phyloP scores from a whole-genome alignment of 2,113 vertebrate genomes.

The Oncorhynchus clarkii region DNA sequence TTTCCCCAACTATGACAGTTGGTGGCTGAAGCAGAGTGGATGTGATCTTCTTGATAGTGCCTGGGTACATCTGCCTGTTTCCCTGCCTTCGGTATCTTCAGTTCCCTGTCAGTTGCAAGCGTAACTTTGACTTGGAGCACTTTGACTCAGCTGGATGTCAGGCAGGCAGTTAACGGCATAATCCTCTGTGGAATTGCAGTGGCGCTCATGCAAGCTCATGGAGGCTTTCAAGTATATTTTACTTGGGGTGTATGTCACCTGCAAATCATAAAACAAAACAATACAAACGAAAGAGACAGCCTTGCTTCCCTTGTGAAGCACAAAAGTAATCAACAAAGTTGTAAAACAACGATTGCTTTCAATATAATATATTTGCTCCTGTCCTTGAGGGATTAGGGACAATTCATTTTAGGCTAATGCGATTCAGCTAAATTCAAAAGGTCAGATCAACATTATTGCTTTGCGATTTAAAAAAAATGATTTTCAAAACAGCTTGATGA shows the following conservation, averaged over 20 bases:
- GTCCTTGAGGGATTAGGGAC: slow-evolving; percentile 36
- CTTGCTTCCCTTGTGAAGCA: neutral
- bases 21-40: slow-evolving; percentile 43
- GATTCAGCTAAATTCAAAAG: slow-evolving; percentile 57
- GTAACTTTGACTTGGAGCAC: slow-evolving; percentile 41
- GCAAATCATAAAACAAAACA: neutral
- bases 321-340: neutral
- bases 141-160: slow-evolving; percentile 51
- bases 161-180: slow-evolving; percentile 50
- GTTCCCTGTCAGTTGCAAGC: slow-evolving; percentile 17
- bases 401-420: slow-evolving; percentile 26
- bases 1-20: slow-evolving; percentile 39
- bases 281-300: neutral
- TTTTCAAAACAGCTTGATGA: slow-evolving; percentile 34
- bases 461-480: slow-evolving; percentile 53
- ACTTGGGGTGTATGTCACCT: neutral
- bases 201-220: slow-evolving; percentile 23
- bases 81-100: slow-evolving; percentile 37
- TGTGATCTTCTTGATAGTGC: slow-evolving; percentile 50
- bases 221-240: neutral
- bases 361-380: slow-evolving; percentile 11
- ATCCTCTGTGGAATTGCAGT: slow-evolving; percentile 46
- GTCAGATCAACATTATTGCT: slow-evolving; percentile 52
- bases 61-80: slow-evolving; percentile 42
- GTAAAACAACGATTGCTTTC: neutral